These are phyloP conservation scores for Nymphalis c-album DNA, from an alignment of 2,888 invertebrate species.

Conservation along the genomic window DNA sequence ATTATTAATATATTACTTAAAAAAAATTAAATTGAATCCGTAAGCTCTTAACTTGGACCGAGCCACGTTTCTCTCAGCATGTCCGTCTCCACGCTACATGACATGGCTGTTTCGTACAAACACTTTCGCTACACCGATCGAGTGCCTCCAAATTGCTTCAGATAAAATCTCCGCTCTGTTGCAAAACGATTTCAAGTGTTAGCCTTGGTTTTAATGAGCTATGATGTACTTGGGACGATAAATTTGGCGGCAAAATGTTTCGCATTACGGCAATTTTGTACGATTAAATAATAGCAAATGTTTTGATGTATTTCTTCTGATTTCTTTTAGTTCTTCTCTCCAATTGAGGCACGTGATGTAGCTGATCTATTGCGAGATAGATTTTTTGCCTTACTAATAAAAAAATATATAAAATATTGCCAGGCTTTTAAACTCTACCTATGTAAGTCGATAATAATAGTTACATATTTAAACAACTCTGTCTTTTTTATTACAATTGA, in stretches of 20 bases:
- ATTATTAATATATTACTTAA: background rate
- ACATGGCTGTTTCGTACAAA: slow-evolving; percentile 49
- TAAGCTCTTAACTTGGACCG: slow-evolving; percentile 16
- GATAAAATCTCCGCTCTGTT: slow-evolving; percentile 23
- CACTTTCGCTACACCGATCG: slow-evolving; percentile 45
- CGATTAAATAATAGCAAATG: too few species aligned
- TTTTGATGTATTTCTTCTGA: background rate
- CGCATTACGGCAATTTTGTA: too few species aligned
- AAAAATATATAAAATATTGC: too few species aligned
- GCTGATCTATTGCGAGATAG: too few species aligned
- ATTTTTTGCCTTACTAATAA: too few species aligned
- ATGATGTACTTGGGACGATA: background rate
- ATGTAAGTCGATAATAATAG: too few species aligned
- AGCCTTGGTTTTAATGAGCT: slow-evolving; percentile 1
- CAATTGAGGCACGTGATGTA: too few species aligned
- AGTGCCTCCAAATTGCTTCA: slow-evolving; percentile 29
- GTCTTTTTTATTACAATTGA: too few species aligned
- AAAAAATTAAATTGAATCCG: slow-evolving; percentile 4
- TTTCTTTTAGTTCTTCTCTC: too few species aligned
- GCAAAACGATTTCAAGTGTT: slow-evolving; percentile 18
- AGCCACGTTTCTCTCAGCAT: slow-evolving; percentile 46
- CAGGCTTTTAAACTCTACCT: too few species aligned
- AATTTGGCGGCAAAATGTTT: background rate
- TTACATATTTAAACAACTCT: too few species aligned
- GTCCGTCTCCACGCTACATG: slow-evolving; percentile 48